phyloP scores from a whole-genome alignment of 1,140 invertebrate genomes.

The Drosophila grimshawi region DNA sequence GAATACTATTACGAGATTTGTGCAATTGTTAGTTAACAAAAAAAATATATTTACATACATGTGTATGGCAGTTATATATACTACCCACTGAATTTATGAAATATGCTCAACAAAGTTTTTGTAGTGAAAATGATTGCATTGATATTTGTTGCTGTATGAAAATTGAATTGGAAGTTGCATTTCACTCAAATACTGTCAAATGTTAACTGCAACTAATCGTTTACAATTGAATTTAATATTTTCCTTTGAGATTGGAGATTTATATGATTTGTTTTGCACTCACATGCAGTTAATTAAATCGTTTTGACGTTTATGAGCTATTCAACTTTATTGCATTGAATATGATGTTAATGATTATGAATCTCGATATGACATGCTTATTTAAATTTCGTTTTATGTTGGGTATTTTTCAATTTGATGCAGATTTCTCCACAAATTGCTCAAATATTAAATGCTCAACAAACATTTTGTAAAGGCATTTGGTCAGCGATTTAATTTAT shows the following conservation, averaged over 20 bases:
- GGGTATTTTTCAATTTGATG: conserved; percentile 2
- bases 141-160: not conserved
- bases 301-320: no score
- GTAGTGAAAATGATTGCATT: conserved; percentile 1
- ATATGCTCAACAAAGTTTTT: conserved; percentile 25
- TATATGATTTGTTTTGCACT: not conserved
- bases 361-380: no score
- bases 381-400: not conserved
- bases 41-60: conserved; percentile 23
- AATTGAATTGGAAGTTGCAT: conserved; percentile 10
- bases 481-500: conserved; percentile 23
- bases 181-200: not conserved
- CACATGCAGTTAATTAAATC: not conserved
- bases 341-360: no score
- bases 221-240: not conserved
- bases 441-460: conserved; percentile 12
- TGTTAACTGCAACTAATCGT: not conserved
- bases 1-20: conserved; percentile 6
- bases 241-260: not conserved
- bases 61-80: conserved; percentile 28
- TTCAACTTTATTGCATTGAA: no score
- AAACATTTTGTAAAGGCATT: conserved; percentile 18
- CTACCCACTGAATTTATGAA: conserved; percentile 14
- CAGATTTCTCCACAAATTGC: not conserved
- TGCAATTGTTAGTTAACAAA: conserved; percentile 65